Percentiles rank a stretch among this genome's conserved stretches.
phyloP scores from a whole-genome alignment of 2,113 vertebrate species.

The Dinomys branickii region DNA sequence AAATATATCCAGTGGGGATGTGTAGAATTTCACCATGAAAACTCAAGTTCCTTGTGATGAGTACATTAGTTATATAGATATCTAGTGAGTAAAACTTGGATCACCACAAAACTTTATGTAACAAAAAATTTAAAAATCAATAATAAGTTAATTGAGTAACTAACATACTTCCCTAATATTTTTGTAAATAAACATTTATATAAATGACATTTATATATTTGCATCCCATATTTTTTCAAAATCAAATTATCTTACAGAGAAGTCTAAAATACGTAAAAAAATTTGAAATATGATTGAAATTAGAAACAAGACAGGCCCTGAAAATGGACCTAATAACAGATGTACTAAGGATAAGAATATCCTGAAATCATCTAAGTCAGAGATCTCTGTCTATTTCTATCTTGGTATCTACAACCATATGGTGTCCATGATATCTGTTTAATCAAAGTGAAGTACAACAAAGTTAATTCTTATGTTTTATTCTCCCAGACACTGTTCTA shows the following conservation, averaged over 20 bases:
- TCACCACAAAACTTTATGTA: background rate
- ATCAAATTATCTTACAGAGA: background rate
- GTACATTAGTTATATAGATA: background rate
- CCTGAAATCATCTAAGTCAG: background rate
- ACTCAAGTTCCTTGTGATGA: too few species aligned
- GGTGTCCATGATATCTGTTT: accelerated
- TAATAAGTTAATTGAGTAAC: background rate
- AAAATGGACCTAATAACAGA: background rate
- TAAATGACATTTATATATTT: background rate
- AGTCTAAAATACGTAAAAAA: background rate
- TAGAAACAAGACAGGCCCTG: background rate
- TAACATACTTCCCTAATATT: background rate
- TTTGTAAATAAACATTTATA: background rate
- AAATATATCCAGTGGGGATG: too few species aligned
- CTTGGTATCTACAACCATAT: background rate
- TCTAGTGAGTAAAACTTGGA: background rate
- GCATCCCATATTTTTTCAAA: background rate
- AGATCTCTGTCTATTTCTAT: background rate
- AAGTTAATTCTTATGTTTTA: background rate
- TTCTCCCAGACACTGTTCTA: background rate
- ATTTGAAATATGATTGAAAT: background rate
- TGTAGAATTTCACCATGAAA: background rate
- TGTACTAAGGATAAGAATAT: background rate
- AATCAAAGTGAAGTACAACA: background rate
- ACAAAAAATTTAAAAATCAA: background rate